Conservation (phyloP, 2,797 vertebrate genomes). For the Tragopan temminckii region DNA sequence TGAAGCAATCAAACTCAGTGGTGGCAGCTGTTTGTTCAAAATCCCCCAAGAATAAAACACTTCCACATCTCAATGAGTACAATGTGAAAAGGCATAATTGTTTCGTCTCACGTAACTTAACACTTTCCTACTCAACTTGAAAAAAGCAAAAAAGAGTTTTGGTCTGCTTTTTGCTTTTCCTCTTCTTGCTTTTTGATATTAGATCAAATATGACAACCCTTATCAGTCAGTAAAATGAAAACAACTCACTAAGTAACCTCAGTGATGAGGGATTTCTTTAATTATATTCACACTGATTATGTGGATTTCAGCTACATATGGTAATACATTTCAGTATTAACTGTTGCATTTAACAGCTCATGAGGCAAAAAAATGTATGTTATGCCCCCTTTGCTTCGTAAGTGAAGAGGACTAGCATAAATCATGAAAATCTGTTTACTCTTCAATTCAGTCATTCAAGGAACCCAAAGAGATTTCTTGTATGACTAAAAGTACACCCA, state of each 20-base stretch:
- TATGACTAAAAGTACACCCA: not conserved
- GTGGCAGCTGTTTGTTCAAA: not conserved
- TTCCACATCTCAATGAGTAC: not conserved
- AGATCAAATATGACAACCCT: slow-evolving; percentile 36
- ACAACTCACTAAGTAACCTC: slow-evolving; percentile 36
- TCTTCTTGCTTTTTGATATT: slow-evolving; percentile 45
- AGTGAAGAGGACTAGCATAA: not conserved
- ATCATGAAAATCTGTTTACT: not conserved
- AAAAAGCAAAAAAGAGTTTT: not conserved
- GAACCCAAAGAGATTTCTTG: not conserved
- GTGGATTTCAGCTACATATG: not conserved
- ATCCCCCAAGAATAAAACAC: not conserved
- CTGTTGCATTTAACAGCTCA: not conserved
- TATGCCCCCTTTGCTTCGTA: not conserved
- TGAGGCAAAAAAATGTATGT: not conserved
- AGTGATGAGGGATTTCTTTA: slow-evolving; percentile 37
- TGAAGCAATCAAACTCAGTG: not conserved
- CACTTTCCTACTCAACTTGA: not conserved
- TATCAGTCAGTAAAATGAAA: slow-evolving; percentile 48
- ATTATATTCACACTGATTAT: slow-evolving; percentile 26
- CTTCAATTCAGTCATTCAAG: not conserved
- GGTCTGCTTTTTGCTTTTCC: not conserved
- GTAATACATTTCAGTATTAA: not conserved
- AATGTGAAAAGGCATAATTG: slow-evolving; percentile 27
- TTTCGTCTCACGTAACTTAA: not conserved